These are phyloP conservation scores for Vireo griseus DNA, from an alignment of 2,797 vertebrate species.

Conservation along the genomic window DNA sequence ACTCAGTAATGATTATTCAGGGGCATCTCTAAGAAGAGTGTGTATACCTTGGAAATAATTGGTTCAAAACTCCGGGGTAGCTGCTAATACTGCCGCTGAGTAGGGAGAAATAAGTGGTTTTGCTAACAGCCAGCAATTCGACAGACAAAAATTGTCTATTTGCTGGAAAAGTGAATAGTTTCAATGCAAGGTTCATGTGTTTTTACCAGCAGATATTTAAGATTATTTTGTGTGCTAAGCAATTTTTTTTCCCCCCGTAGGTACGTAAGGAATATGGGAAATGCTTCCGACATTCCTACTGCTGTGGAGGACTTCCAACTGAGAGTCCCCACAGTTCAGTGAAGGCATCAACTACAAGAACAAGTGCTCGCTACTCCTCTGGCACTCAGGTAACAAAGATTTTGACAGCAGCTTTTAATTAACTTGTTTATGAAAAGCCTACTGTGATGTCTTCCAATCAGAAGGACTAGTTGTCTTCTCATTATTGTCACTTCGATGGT, in stretches of 20 bases:
- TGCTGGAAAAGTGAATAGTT: background rate
- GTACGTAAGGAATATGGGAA: constrained; percentile 98
- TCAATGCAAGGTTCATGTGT: background rate
- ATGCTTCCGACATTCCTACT: constrained; percentile 96
- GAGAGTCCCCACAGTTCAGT: constrained; percentile 95
- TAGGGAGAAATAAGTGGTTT: background rate
- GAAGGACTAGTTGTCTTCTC: constrained; percentile 69
- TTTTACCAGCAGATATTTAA: background rate
- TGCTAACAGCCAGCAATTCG: background rate
- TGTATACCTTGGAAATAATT: background rate
- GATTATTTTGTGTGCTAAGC: background rate
- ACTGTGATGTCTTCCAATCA: constrained; percentile 64
- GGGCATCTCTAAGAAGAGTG: background rate
- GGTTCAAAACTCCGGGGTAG: background rate
- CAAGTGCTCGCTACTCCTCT: constrained; percentile 96
- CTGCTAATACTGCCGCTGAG: background rate
- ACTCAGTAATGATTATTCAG: background rate
- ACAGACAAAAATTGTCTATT: background rate
- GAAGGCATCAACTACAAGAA: constrained; percentile 92
- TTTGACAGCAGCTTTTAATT: constrained; percentile 69
- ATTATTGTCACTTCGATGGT: constrained; percentile 45
- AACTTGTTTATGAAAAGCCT: constrained; percentile 66
- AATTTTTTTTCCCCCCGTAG: constrained; percentile 51
- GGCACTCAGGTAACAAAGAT: constrained; percentile 91
- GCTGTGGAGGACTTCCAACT: constrained; percentile 89